Percentiles rank a stretch among this genome's conserved stretches.
phyloP scores from a whole-genome alignment of 2,797 vertebrate species.

The Enteromius paludinosus region DNA sequence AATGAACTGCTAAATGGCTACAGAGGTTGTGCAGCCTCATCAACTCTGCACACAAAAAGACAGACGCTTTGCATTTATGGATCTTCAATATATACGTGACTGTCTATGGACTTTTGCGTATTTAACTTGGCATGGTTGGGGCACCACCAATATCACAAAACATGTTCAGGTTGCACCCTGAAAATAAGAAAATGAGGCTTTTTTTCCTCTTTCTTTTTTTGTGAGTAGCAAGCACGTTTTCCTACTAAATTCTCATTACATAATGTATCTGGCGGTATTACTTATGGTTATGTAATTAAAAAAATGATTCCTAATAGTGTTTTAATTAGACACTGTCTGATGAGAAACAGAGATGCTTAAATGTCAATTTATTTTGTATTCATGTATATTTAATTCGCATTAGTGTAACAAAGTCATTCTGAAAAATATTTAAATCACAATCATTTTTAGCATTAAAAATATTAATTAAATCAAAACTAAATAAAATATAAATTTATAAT shows the following conservation, averaged over 20 bases:
- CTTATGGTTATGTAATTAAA: background rate
- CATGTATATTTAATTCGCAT: no score
- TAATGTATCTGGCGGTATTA: background rate
- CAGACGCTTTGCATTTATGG: slow-evolving; percentile 16
- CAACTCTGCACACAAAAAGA: slow-evolving; percentile 26
- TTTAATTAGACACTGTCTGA: background rate
- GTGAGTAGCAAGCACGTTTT: background rate
- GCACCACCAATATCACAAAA: background rate
- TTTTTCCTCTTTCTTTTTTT: background rate
- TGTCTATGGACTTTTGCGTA: background rate
- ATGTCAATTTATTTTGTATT: background rate
- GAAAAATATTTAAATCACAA: background rate
- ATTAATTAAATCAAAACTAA: background rate
- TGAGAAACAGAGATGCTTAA: background rate
- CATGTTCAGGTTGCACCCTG: background rate
- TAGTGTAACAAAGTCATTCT: background rate
- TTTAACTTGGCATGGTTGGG: background rate
- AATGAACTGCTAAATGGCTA: slow-evolving; percentile 32
- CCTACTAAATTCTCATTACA: background rate
- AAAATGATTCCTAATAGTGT: background rate
- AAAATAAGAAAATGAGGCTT: background rate
- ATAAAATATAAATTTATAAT: background rate
- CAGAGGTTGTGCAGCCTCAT: slow-evolving; percentile 19
- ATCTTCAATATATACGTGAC: background rate
- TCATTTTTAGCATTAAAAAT: background rate